A percentile compares a stretch with the other conserved stretches of the same genome.
Evolutionary conservation across 1,140 invertebrate genomes (phyloP).

Genomic region (Parapsyche elsis): DNA sequence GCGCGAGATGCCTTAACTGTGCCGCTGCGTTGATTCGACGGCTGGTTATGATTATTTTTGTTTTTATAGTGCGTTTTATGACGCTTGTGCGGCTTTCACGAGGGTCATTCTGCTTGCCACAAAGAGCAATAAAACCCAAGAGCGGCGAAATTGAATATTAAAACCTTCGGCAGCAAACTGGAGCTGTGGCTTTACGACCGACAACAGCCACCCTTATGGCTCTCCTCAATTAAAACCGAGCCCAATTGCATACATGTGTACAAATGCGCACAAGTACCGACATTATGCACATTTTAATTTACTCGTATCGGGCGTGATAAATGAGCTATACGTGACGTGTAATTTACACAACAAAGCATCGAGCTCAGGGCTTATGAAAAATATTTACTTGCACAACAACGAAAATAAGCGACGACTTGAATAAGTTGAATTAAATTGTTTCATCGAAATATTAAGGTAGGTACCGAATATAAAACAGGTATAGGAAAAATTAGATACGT

Average conservation of each 20-base stretch:
- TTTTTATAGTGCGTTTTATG: slow-evolving; percentile 40
- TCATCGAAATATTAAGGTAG: too few species aligned
- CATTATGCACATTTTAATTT: too few species aligned
- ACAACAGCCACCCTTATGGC: neutral
- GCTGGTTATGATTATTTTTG: slow-evolving; percentile 31
- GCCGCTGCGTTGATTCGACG: neutral
- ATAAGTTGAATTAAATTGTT: too few species aligned
- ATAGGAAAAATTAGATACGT: too few species aligned
- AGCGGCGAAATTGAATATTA: slow-evolving; percentile 26
- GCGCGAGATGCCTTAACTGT: too few species aligned
- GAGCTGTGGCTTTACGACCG: neutral
- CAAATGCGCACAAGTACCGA: too few species aligned
- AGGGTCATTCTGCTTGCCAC: slow-evolving; percentile 4
- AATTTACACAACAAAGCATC: too few species aligned
- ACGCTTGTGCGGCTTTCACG: neutral
- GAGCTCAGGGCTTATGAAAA: neutral
- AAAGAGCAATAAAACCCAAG: slow-evolving; percentile 34
- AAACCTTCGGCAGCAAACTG: neutral
- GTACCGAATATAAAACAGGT: too few species aligned
- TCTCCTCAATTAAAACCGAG: neutral
- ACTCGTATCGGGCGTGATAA: too few species aligned
- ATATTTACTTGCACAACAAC: neutral
- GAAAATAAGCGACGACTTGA: neutral
- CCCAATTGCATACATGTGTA: too few species aligned
- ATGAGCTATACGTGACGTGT: too few species aligned